Evolutionary conservation across 2,113 vertebrate genomes (phyloP), one percentile per base, ranked within the genome.

Genomic region (Lichenostomus cassidix): DNA sequence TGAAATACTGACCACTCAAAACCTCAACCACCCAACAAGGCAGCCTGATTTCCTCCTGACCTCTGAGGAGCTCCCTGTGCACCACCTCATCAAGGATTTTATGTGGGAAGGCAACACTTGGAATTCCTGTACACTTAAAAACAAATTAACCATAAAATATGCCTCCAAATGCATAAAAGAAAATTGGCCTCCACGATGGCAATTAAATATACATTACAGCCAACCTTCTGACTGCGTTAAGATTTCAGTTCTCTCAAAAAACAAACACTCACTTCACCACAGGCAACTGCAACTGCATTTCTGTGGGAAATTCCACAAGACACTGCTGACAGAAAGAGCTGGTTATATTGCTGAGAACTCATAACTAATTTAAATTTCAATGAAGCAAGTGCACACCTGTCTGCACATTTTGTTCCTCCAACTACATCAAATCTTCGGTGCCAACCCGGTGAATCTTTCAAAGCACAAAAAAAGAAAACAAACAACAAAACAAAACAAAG

Each of bases 361-460:
- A 20, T 23, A 81, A 85, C 35, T 89, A 74, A 96, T 92, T 96
- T 92, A 91, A 92, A 97, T 94, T 90, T 95, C 87, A 94, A 47
- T 71, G 49, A 86, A 87, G 19, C 25, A 78, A 92, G 50, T 55
- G 69, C 49, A 95, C 76, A 92, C 71, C 81, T 96, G 58, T 62
- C 75, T 94, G 71, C 53, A 89, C 15, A 71, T 88, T 94, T 92
- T 87, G 27, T 50, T 93, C 50, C 65, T 92, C 41, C 35, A 49
- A 79, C 37, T 49, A 35, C 60, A 55, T 46, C 60, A 87, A 27
- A n/a, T 23, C 47, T 58, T 87, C 46, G 31, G 7, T 11, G 24
- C 23, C 42, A 77, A 58, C 42, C 4, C 33, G 80, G 19, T 56
- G 56, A 73, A 50, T 58, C 27, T 74, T 86, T 14, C 11, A 49